Conservation (phyloP, 1,140 invertebrate genomes). For the Formica selysi region DNA sequence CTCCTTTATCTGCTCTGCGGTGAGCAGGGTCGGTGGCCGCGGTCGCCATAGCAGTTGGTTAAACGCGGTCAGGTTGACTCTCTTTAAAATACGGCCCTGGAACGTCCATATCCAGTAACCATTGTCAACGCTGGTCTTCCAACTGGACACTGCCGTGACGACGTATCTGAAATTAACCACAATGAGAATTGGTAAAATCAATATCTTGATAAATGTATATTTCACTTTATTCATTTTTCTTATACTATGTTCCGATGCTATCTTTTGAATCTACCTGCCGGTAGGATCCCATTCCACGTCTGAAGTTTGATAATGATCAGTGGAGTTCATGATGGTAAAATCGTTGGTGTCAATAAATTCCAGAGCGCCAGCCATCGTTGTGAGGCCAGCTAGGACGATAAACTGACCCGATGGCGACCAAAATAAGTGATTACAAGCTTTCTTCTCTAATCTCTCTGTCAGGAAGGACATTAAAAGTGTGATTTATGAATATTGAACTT, state of each 20-base stretch:
- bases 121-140: conserved; percentile 98
- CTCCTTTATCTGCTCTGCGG: conserved; percentile 94
- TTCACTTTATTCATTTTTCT: background rate
- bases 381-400: conserved; percentile 95
- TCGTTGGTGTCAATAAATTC: conserved; percentile 98
- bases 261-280: conserved; percentile 88
- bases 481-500: background rate
- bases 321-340: conserved; percentile 96
- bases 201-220: background rate
- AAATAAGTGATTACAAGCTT: conserved; percentile 97
- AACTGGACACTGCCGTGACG: conserved; percentile 96
- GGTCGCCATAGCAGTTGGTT: conserved; percentile 99
- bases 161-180: conserved; percentile 90
- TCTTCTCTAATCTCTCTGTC: conserved; percentile 95
- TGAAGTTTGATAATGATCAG: conserved; percentile 97
- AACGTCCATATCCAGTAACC: conserved; percentile 99
- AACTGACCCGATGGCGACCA: conserved; percentile 99
- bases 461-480: conserved; percentile 37
- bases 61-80: conserved; percentile 96
- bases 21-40: conserved; percentile 94
- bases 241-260: background rate
- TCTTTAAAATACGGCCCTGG: conserved; percentile 94
- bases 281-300: conserved; percentile 99
- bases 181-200: background rate
- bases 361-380: conserved; percentile 94